phyloP scores from a whole-genome alignment of 2,888 invertebrate species.

The Proisotoma minuta region DNA sequence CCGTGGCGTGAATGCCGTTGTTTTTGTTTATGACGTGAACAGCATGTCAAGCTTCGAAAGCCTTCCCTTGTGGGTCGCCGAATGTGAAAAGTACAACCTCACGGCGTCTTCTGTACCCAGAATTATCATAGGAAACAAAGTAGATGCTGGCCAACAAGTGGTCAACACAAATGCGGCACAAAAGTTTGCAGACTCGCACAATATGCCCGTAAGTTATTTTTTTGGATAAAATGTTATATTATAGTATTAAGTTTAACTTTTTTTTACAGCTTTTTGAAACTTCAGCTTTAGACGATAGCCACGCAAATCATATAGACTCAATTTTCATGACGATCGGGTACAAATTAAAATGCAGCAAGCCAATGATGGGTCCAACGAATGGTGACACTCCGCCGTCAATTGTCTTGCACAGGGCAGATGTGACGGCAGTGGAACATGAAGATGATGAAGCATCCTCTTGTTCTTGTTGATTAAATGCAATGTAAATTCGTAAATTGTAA shows the following conservation, averaged over 20 bases:
- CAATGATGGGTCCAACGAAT: slow-evolving; percentile 55
- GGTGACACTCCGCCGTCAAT: slow-evolving; percentile 34
- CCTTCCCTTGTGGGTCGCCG: slow-evolving; percentile 69
- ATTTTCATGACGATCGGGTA: slow-evolving; percentile 78
- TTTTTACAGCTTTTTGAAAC: slow-evolving; percentile 66
- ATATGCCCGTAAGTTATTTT: slow-evolving; percentile 10
- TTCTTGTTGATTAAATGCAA: slow-evolving; percentile 28
- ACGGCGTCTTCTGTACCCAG: slow-evolving; percentile 60
- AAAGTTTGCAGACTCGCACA: slow-evolving; percentile 49
- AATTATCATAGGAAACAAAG: slow-evolving; percentile 75
- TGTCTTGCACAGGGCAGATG: slow-evolving; percentile 45
- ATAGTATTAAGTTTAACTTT: neutral
- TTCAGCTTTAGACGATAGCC: slow-evolving; percentile 68
- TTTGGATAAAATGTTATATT: neutral
- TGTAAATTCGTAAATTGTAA: too few relatives aligned
- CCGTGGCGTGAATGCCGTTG: slow-evolving; percentile 76
- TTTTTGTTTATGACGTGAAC: slow-evolving; percentile 76
- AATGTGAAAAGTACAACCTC: slow-evolving; percentile 65
- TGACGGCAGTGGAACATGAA: slow-evolving; percentile 29
- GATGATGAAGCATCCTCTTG: slow-evolving; percentile 20
- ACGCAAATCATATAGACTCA: slow-evolving; percentile 71
- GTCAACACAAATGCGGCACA: slow-evolving; percentile 69
- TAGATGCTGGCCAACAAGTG: slow-evolving; percentile 62
- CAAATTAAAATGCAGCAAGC: slow-evolving; percentile 64
- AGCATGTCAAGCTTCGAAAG: slow-evolving; percentile 63